Percentiles rank a stretch among this genome's conserved stretches.
These are phyloP conservation scores for Ctenicera cuprea DNA, from an alignment of 2,888 invertebrate genomes.

Conservation along the genomic window DNA sequence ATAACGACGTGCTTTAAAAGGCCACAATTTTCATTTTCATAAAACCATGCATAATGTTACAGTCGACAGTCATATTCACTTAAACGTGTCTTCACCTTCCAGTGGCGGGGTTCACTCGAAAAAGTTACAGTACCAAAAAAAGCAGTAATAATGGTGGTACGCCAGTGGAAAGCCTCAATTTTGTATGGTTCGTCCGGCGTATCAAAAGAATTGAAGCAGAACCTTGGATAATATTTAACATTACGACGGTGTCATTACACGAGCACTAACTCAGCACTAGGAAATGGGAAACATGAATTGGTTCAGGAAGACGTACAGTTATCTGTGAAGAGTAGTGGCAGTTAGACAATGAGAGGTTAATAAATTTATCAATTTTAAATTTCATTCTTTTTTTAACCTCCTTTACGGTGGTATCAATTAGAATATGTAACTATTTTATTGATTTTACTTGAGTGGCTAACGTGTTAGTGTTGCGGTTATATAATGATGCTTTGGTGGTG, in stretches of 20 bases:
- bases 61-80: conserved; percentile 52
- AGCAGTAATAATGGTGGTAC: conserved; percentile 22
- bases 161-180: conserved; percentile 34
- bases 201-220: conserved; percentile 68
- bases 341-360: conserved; percentile 38
- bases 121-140: neutral
- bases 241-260: conserved; percentile 66
- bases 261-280: conserved; percentile 58
- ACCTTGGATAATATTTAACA: conserved; percentile 69
- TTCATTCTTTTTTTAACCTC: conserved; percentile 47
- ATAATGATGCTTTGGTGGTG: conserved; percentile 44
- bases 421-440: conserved; percentile 11
- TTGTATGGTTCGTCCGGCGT: conserved; percentile 47
- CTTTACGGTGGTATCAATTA: neutral
- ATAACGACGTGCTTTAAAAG: conserved; percentile 48
- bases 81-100: conserved; percentile 44
- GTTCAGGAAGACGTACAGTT: conserved; percentile 46
- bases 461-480: conserved; percentile 16
- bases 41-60: conserved; percentile 59
- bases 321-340: conserved; percentile 54
- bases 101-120: conserved; percentile 36
- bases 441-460: conserved; percentile 9
- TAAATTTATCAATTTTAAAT: conserved; percentile 46
- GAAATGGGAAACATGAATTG: conserved; percentile 59
- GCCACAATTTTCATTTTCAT: conserved; percentile 59